Evolutionary conservation across 2,797 vertebrate genomes (phyloP).

Genomic region (Sebastes vulpes): DNA sequence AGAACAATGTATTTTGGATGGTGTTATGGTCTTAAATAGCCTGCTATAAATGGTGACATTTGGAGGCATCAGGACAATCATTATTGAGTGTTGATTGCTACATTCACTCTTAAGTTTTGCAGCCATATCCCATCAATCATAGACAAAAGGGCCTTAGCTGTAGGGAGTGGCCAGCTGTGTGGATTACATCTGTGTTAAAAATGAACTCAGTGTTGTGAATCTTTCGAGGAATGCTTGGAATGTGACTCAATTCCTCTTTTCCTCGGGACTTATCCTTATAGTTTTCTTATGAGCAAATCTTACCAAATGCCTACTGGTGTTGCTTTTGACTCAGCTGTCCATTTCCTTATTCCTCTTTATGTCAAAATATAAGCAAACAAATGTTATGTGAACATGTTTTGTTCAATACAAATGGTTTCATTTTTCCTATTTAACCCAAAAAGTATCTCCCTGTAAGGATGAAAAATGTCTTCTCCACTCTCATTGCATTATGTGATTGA

Average conservation of each 20-base stretch:
- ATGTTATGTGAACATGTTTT: not conserved
- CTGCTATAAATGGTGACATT: not conserved
- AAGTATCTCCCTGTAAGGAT: not conserved
- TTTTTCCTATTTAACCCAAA: not conserved
- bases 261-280: not conserved
- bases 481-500: not conserved
- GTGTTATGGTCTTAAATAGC: not conserved
- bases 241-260: not conserved
- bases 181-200: conserved; percentile 1
- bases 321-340: not conserved
- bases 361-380: conserved; percentile 3
- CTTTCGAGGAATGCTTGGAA: conserved; percentile 18
- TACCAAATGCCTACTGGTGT: not conserved
- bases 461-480: not conserved
- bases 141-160: not conserved
- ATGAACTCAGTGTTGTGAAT: not conserved
- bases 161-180: not conserved
- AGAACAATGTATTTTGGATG: not conserved
- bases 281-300: not conserved
- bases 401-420: not conserved
- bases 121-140: not conserved
- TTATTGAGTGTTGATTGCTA: not conserved
- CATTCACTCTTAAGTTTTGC: not conserved
- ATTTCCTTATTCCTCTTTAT: not conserved
- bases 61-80: not conserved